Evolutionary conservation across 2,888 invertebrate genomes (phyloP).

Genomic region (Nomada ruficornis): DNA sequence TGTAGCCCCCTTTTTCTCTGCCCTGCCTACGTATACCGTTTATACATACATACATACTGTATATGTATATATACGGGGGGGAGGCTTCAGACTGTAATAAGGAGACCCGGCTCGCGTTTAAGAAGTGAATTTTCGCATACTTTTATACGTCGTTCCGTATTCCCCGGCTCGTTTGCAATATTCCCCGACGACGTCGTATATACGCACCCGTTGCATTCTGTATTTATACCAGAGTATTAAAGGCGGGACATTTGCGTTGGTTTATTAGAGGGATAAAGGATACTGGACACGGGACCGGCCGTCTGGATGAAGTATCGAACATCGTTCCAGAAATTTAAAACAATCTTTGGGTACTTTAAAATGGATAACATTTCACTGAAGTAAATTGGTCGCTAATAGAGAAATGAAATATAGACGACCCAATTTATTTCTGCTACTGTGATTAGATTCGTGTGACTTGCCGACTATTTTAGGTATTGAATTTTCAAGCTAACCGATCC

Average conservation of each 20-base stretch:
- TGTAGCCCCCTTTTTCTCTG: slow-evolving; percentile 59
- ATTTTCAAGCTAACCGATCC: no score
- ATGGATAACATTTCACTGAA: no score
- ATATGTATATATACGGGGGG: slow-evolving; percentile 27
- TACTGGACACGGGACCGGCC: no score
- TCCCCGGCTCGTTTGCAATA: slow-evolving; percentile 39
- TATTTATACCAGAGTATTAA: not conserved
- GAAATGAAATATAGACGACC: no score
- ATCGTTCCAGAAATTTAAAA: no score
- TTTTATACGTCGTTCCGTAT: slow-evolving; percentile 30
- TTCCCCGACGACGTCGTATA: slow-evolving; percentile 20
- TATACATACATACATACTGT: not conserved
- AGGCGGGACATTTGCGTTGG: not conserved
- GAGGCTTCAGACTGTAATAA: slow-evolving; percentile 62
- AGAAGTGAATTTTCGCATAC: slow-evolving; percentile 53
- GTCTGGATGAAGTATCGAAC: no score
- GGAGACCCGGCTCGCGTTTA: slow-evolving; percentile 35
- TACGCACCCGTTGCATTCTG: slow-evolving; percentile 22
- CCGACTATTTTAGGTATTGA: no score
- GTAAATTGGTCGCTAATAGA: no score
- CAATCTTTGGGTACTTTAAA: no score
- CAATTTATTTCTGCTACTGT: no score
- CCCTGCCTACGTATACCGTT: not conserved
- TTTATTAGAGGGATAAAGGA: not conserved
- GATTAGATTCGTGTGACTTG: no score